Evolutionary conservation across 2,797 vertebrate species (phyloP).

Genomic region (Pseudomugil tenellus): DNA sequence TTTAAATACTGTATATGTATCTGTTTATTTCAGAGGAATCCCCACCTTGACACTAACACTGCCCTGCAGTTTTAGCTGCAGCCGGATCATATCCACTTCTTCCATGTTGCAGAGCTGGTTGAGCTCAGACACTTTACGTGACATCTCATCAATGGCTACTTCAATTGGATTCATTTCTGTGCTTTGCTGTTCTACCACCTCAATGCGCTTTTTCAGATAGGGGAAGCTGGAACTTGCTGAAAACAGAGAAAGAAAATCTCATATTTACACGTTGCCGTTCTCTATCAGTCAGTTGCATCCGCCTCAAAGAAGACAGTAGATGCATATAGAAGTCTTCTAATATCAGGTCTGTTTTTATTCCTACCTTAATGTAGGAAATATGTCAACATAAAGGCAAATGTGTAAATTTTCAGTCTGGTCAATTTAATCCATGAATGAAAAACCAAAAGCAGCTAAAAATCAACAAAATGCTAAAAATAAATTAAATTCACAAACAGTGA

Average conservation of each 20-base stretch:
- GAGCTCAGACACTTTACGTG: slow-evolving; percentile 95
- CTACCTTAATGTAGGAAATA: too few relatives aligned
- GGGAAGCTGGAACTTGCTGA: slow-evolving; percentile 94
- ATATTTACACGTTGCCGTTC: not conserved
- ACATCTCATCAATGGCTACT: slow-evolving; percentile 99
- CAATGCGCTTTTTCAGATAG: slow-evolving; percentile 96
- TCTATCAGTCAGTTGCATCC: not conserved
- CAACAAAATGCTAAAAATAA: too few relatives aligned
- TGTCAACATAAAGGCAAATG: too few relatives aligned
- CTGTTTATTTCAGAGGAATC: not conserved
- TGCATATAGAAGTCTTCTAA: too few relatives aligned
- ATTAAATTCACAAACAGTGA: too few relatives aligned
- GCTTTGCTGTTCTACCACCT: slow-evolving; percentile 94
- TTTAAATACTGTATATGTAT: not conserved
- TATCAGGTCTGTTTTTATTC: too few relatives aligned
- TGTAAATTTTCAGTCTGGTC: too few relatives aligned
- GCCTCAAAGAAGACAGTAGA: too few relatives aligned
- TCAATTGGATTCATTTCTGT: slow-evolving; percentile 97
- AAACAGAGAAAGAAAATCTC: slow-evolving; percentile 4
- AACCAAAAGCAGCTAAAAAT: too few relatives aligned
- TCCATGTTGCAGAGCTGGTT: slow-evolving; percentile 94
- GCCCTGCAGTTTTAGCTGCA: slow-evolving; percentile 97
- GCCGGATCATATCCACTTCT: slow-evolving; percentile 98
- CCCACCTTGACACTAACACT: slow-evolving; percentile 96
- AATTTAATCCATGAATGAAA: too few relatives aligned